phyloP scores from a whole-genome alignment of 2,113 vertebrate genomes.

The Mola mola region DNA sequence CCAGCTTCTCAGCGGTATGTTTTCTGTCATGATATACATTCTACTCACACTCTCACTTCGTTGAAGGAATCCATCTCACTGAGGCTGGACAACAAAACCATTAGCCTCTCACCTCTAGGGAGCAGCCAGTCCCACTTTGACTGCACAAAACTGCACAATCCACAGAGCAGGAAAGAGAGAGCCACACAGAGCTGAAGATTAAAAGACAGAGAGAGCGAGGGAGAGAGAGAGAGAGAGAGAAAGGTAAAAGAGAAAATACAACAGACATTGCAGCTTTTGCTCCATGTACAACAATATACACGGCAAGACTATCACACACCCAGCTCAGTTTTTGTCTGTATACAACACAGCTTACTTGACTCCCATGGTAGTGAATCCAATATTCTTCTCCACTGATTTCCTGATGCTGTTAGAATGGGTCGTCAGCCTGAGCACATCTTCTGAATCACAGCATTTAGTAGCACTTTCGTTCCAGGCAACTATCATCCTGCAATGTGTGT shows the following conservation, averaged over 20 bases:
- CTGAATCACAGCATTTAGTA: slow-evolving; percentile 52
- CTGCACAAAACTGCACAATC: slow-evolving; percentile 61
- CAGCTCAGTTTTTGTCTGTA: slow-evolving; percentile 24
- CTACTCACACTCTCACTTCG: slow-evolving; percentile 61
- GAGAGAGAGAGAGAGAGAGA: slow-evolving; percentile 25
- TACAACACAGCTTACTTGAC: slow-evolving; percentile 70
- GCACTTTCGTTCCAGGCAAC: slow-evolving; percentile 30
- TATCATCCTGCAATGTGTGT: slow-evolving; percentile 33
- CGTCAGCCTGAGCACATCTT: slow-evolving; percentile 36
- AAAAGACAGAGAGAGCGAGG: slow-evolving; percentile 3
- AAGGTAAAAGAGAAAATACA: slow-evolving; percentile 13
- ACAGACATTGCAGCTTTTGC: no score
- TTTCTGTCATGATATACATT: slow-evolving; percentile 59
- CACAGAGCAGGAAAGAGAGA: slow-evolving; percentile 45
- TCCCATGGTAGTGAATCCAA: slow-evolving; percentile 62
- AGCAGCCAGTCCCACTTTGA: slow-evolving; percentile 64
- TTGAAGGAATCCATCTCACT: slow-evolving; percentile 70
- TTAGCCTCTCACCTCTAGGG: slow-evolving; percentile 74
- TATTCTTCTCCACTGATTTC: slow-evolving; percentile 52
- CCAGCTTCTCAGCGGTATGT: slow-evolving; percentile 43
- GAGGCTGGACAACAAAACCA: slow-evolving; percentile 72
- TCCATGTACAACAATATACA: no score
- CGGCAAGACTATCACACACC: slow-evolving; percentile 2
- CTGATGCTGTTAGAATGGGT: slow-evolving; percentile 46
- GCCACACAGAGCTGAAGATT: slow-evolving; percentile 35